phyloP scores from a whole-genome alignment of 2,797 vertebrate species.

The Acanthopagrus latus region DNA sequence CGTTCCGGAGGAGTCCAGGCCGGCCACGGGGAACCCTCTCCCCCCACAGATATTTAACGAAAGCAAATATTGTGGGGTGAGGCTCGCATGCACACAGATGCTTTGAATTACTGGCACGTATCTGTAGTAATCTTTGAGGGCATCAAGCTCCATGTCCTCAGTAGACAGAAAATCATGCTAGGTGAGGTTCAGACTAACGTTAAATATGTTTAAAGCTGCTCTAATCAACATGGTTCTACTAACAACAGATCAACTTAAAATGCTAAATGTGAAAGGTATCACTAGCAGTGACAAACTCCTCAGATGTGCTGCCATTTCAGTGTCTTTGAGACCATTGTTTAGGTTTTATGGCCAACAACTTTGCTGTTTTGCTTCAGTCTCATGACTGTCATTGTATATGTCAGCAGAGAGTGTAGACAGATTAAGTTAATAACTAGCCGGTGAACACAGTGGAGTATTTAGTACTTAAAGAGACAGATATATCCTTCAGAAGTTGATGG shows the following conservation, averaged over 20 bases:
- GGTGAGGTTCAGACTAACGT: background rate
- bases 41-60: conserved; percentile 97
- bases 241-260: background rate
- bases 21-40: conserved; percentile 91
- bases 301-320: background rate
- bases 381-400: background rate
- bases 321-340: background rate
- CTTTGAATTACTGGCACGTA: background rate
- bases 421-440: background rate
- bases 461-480: background rate
- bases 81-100: conserved; percentile 50
- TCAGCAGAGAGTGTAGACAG: background rate
- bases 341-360: background rate
- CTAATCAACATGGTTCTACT: background rate
- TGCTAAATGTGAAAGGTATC: background rate
- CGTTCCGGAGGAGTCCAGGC: conserved; percentile 91
- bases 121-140: background rate
- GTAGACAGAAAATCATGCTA: background rate
- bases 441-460: background rate
- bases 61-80: conserved; percentile 94
- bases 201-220: background rate
- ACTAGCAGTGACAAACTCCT: background rate
- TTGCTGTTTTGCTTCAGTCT: background rate
- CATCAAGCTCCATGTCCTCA: background rate
- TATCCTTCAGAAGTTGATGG: background rate